Conservation (phyloP, 1,140 invertebrate genomes). For the Aphidius ervi region DNA sequence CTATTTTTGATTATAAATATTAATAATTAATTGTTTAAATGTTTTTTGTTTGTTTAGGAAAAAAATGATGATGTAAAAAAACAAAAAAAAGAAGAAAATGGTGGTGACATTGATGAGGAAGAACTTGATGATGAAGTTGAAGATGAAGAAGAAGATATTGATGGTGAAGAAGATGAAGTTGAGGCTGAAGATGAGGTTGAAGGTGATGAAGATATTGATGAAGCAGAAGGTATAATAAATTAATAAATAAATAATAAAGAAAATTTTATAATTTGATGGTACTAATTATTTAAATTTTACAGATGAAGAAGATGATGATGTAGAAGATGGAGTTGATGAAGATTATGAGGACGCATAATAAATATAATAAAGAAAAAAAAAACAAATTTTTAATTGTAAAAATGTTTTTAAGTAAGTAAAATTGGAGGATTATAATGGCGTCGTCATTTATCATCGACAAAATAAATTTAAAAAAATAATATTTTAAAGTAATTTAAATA, state of each 20-base stretch:
- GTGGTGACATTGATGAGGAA: constrained; percentile 54
- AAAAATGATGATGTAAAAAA: constrained; percentile 72
- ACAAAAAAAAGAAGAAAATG: constrained; percentile 73
- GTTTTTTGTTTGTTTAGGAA: constrained; percentile 53
- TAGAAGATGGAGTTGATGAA: constrained; percentile 60
- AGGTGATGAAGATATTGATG: constrained; percentile 65
- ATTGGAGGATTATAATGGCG: constrained; percentile 39
- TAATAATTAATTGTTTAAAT: constrained; percentile 5
- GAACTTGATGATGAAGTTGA: constrained; percentile 52
- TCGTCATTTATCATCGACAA: constrained; percentile 42
- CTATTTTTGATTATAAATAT: background rate
- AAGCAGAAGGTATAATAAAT: constrained; percentile 54
- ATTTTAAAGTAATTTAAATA: too few species aligned
- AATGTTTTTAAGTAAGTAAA: constrained; percentile 43
- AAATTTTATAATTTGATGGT: background rate
- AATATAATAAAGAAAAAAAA: constrained; percentile 37
- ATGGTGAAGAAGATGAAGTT: constrained; percentile 55
- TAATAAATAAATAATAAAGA: too few species aligned
- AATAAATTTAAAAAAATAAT: constrained; percentile 6
- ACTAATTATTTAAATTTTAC: constrained; percentile 40
- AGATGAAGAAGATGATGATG: constrained; percentile 60
- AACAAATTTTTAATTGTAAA: background rate
- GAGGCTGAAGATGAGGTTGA: constrained; percentile 64
- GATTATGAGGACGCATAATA: constrained; percentile 57
- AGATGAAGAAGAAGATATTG: constrained; percentile 43